phyloP scores from a whole-genome alignment of 2,888 invertebrate genomes.

The Choreutis nemorana region DNA sequence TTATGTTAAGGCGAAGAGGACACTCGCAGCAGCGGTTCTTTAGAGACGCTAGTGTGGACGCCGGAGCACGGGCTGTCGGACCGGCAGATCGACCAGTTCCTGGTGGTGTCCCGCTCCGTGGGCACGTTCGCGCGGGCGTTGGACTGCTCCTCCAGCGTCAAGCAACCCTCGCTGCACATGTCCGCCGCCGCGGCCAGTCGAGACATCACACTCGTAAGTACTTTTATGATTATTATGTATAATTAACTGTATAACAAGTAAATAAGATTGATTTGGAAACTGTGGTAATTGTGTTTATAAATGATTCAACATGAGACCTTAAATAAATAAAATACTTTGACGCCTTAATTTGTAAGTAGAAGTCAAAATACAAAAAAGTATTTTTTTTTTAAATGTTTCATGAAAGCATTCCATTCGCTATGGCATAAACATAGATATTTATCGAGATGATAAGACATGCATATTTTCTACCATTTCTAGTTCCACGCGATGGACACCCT shows the following conservation, averaged over 20 bases:
- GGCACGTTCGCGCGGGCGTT: constrained; percentile 99
- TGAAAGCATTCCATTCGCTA: no score
- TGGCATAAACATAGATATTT: no score
- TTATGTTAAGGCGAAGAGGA: constrained; percentile 65
- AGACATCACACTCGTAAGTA: constrained; percentile 89
- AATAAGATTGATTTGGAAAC: no score
- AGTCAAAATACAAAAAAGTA: no score
- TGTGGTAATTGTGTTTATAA: no score
- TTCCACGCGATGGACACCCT: constrained; percentile 99
- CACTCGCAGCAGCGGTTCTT: constrained; percentile 74
- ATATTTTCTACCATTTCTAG: no score
- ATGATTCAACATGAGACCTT: no score
- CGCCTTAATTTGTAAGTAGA: no score
- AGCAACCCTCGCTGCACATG: constrained; percentile 98
- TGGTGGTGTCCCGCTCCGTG: constrained; percentile 92
- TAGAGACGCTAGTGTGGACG: constrained; percentile 95
- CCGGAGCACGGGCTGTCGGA: constrained; percentile 91
- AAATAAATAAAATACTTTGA: no score
- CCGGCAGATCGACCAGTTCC: constrained; percentile 98
- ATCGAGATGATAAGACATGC: no score
- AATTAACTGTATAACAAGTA: neutral
- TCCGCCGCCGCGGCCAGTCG: constrained; percentile 98
- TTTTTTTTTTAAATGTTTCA: no score
- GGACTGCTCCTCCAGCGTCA: constrained; percentile 97
- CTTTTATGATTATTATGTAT: neutral